Evolutionary conservation across 2,797 vertebrate species (phyloP).

Genomic region (Rhodeus uyekii): DNA sequence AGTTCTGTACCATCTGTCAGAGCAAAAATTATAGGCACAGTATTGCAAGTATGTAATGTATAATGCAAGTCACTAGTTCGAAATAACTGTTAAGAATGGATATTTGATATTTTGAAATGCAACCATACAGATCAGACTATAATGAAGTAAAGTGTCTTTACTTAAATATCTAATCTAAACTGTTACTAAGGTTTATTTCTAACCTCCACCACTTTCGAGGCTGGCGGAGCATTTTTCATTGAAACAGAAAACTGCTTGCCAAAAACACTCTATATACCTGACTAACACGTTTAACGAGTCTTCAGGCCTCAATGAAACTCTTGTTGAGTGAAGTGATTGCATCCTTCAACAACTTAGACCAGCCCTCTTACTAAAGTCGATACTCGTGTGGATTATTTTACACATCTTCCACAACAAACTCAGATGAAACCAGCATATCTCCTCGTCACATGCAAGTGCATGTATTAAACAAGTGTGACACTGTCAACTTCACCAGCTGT

Average conservation of each 20-base stretch:
- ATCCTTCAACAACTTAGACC: neutral
- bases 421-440: neutral
- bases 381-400: neutral
- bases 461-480: neutral
- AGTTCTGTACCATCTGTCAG: neutral
- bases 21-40: no score
- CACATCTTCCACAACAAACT: neutral
- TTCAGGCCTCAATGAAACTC: neutral
- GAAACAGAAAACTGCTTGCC: neutral
- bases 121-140: neutral
- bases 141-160: neutral
- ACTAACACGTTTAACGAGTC: conserved; percentile 30
- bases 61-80: neutral
- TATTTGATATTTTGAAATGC: neutral
- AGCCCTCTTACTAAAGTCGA: conserved; percentile 3
- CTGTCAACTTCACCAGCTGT: neutral
- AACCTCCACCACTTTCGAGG: neutral
- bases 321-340: neutral
- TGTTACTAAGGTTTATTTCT: neutral
- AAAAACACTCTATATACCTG: neutral
- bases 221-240: neutral
- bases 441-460: neutral
- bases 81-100: neutral
- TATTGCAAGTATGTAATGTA: no score
- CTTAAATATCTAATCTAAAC: no score